Evolutionary conservation across 92 coral and sea anemone species (phyloP), one percentile per base, ranked within the genome.

Genomic region (Porites evermanni): DNA sequence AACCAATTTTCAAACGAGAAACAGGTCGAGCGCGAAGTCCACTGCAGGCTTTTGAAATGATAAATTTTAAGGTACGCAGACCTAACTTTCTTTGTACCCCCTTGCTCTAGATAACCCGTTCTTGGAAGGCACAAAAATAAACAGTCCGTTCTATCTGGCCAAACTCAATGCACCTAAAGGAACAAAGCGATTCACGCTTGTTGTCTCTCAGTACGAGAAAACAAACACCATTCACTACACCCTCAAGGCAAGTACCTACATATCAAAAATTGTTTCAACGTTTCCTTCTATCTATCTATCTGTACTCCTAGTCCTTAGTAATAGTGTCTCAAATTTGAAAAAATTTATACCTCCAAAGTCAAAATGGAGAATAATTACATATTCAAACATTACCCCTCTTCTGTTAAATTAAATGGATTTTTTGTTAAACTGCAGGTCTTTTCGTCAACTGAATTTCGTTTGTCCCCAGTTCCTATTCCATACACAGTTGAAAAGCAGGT

Each of bases 191-290:
- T 96, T 95, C 85, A 95, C 98, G 13, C 88, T 96, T 74, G 88
- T 96, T 38, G 93, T 96, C n/a, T 96, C 99, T 9, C 99, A 96
- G 93, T 96, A 96, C 81, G 96, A 96, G 81, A 96, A 96, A 86
- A 89, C 96, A 4, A 96, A 87, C 70, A 95, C 99, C 63, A 96
- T 96, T 64, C 93, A 93, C 86, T 96, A 95, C 91, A 96, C 99
- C 6, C 82, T 96, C n/a, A 96, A 95, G 97, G 99, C 89, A 85
- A 10, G 89, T 66, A 14, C 56, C 75, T 14, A 0, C 12, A 44
- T 10, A 71, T 32, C 16, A 13, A 14, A 4, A 12, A n/a, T 8
- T 67, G 11, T 16, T 67, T 19, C 53, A 7, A 11, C 12, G 29
- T 70, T 17, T 70, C 56, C 8, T 10, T 38, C 44, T 70, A 29